Percentiles rank a stretch among this genome's conserved stretches.
Conservation (phyloP, 2,888 invertebrate genomes). For the Neoaliturus tenellus region DNA sequence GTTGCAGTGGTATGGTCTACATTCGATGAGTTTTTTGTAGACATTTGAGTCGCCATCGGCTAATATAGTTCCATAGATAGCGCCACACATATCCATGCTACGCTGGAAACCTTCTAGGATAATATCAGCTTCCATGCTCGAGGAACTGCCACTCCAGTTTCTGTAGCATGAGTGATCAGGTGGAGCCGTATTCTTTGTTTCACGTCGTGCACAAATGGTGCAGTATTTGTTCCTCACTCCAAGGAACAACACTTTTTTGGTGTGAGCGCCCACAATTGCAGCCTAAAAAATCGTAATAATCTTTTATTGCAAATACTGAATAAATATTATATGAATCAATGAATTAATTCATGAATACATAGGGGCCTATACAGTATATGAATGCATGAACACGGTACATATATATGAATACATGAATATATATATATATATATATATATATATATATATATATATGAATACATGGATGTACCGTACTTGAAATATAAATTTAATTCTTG, state of each 20-base stretch:
- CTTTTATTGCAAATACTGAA: too few relatives aligned
- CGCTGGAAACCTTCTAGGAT: constrained; percentile 68
- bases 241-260: constrained; percentile 67
- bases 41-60: constrained; percentile 70
- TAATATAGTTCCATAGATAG: constrained; percentile 68
- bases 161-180: constrained; percentile 68
- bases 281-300: too few relatives aligned
- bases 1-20: constrained; percentile 66
- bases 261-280: constrained; percentile 59
- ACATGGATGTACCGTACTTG: too few relatives aligned
- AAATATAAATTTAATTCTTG: too few relatives aligned
- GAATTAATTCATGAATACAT: too few relatives aligned
- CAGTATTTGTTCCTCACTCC: constrained; percentile 69
- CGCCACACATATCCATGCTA: constrained; percentile 66
- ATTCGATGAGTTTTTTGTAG: constrained; percentile 66
- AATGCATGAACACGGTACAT: too few relatives aligned
- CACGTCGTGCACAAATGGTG: constrained; percentile 66
- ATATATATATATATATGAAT: too few relatives aligned
- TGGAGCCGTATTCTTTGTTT: constrained; percentile 59
- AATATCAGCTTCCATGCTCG: constrained; percentile 70
- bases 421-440: too few relatives aligned
- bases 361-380: too few relatives aligned
- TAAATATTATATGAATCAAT: too few relatives aligned
- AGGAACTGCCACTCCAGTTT: constrained; percentile 69
- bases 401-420: too few relatives aligned